Base-by-base conservation (phyloP, 1,140 invertebrate genomes). In the Drosophila murphyi region DNA sequence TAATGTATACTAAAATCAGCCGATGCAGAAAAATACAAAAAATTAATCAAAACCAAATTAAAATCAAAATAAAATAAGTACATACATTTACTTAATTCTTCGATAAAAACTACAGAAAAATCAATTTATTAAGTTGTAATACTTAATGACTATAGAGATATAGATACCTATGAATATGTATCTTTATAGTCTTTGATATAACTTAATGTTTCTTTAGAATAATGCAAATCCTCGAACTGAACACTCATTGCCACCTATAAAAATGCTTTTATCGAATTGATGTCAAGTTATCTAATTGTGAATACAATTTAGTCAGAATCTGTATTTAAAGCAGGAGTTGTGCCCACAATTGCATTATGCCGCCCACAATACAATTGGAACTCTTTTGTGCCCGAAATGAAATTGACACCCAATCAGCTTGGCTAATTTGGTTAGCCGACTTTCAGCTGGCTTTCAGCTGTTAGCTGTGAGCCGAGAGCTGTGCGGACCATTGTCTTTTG, bases 401-500 rank as follows among this genome's bases (percentile, higher is more conserved):
- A 74, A 74, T 74, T 70, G 47, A 74, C 61, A 70, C 72, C 57
- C 57, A 69, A 74, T 74, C 72, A 70, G 65, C 35, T 55, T 28
- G 41, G 51, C 72, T 62, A 74, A 74, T 74, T 74, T 55, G 57
- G 29, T 70, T 70, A 63, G 65, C 52, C 55, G 34, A 32, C 20
- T 62, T 70, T 51, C 67, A 43, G 39, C 10, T 43, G 39, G 39
- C 39, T 43, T 43, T 43, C 39, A n/a, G 39, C 39, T 45, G 71
- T 31, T 39, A 34, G 37, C 34, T 3, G 50, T 63, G 50, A 41
- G 50, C 37, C 31, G 32, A 34, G 51, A 71, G 62, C 60, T 45
- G 57, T 34, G 60, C 43, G 29, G 29, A 20, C 77, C 55, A 78
- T 88, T 89, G 83, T 89, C 80, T 88, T 75, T 54, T 62, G 83